Percentiles rank a stretch among this genome's conserved stretches.
Evolutionary conservation across 2,113 vertebrate species (phyloP).

Genomic region (Forbesichthys papilliferus): DNA sequence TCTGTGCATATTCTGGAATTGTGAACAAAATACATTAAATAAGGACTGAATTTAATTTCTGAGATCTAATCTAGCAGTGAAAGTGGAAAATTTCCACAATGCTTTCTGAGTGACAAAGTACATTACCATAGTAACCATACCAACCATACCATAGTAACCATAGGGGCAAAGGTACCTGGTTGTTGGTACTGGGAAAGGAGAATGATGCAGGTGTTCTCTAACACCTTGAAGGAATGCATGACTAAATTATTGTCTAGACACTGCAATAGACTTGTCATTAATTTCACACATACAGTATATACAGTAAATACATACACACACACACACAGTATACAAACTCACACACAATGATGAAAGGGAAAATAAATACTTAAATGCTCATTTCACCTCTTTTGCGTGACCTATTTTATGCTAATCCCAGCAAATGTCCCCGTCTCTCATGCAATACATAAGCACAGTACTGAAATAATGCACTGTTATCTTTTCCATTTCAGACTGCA

Average conservation of each 20-base stretch:
- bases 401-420: conserved; percentile 39
- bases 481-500: conserved; percentile 16
- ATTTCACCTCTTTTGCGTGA: conserved; percentile 1
- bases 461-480: conserved; percentile 13
- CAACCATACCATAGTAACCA: no score
- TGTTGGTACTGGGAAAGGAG: conserved; percentile 18
- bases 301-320: neutral
- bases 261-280: no score
- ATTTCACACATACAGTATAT: neutral
- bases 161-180: conserved; percentile 50
- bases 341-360: neutral
- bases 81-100: conserved; percentile 41
- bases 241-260: conserved; percentile 39
- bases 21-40: neutral
- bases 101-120: conserved; percentile 41
- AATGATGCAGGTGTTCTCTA: conserved; percentile 55
- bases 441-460: conserved; percentile 36
- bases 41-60: conserved; percentile 48
- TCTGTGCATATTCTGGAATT: neutral
- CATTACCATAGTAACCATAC: conserved; percentile 38
- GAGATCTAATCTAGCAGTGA: conserved; percentile 36
- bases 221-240: conserved; percentile 59
- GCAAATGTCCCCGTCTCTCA: conserved; percentile 19
- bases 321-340: neutral
- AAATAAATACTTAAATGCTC: conserved; percentile 9